These are phyloP conservation scores for Caranx melampygus DNA, from an alignment of 2,113 vertebrate genomes.

Conservation along the genomic window DNA sequence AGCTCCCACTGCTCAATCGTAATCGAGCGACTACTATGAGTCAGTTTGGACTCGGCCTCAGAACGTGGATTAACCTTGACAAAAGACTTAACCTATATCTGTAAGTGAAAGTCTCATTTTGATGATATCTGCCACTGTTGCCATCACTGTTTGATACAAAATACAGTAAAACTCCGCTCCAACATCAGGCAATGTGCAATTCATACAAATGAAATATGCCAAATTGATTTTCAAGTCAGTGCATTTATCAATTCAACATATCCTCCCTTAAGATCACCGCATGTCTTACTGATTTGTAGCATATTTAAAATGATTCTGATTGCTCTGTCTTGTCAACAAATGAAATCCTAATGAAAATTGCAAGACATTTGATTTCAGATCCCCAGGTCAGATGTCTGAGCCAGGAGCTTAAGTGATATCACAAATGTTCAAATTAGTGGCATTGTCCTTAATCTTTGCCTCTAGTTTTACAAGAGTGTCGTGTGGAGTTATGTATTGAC, in stretches of 20 bases:
- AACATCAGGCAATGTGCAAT: no score
- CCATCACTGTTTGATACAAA: not conserved
- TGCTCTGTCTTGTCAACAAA: not conserved
- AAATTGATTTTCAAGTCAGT: not conserved
- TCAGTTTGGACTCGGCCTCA: slow-evolving; percentile 12
- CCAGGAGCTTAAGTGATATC: no score
- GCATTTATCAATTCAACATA: not conserved
- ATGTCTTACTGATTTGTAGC: not conserved
- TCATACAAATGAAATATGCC: not conserved
- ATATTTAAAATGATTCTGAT: not conserved
- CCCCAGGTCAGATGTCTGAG: no score
- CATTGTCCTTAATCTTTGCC: not conserved
- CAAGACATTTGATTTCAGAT: not conserved
- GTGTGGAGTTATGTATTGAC: not conserved
- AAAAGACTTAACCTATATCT: slow-evolving; percentile 17
- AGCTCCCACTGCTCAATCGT: slow-evolving; percentile 32
- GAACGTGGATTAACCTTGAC: slow-evolving; percentile 16
- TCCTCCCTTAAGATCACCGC: not conserved
- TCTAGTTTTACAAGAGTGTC: not conserved
- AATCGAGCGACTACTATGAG: slow-evolving; percentile 28
- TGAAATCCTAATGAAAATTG: not conserved
- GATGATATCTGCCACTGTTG: not conserved
- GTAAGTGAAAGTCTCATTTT: slow-evolving; percentile 6
- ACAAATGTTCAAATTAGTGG: not conserved
- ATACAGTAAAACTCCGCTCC: not conserved